Conservation (phyloP, 2,797 vertebrate species). For the Pempheris klunzingeri region DNA sequence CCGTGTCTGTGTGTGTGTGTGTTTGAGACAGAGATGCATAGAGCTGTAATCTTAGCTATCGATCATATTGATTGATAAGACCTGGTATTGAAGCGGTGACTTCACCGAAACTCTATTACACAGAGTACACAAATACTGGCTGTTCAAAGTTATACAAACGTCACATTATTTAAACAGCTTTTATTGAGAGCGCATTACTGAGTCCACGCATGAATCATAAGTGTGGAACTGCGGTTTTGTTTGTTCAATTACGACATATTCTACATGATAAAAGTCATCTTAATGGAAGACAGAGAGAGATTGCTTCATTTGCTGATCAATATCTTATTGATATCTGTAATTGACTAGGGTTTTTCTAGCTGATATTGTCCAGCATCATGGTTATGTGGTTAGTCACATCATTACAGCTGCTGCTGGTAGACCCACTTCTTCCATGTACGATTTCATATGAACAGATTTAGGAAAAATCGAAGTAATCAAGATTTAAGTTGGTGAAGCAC, state of each 20-base stretch:
- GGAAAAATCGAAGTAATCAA: no score
- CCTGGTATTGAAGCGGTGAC: slow-evolving; percentile 36
- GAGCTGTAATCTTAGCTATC: slow-evolving; percentile 1
- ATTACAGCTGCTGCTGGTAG: not conserved
- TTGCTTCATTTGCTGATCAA: not conserved
- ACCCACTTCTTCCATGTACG: not conserved
- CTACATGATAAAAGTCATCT: not conserved
- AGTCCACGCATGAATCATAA: slow-evolving; percentile 38
- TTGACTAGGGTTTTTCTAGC: not conserved
- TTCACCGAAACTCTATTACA: slow-evolving; percentile 60
- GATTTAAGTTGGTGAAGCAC: no score
- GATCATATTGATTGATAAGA: slow-evolving; percentile 36
- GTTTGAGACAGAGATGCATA: not conserved
- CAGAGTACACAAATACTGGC: slow-evolving; percentile 47
- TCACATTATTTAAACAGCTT: slow-evolving; percentile 44
- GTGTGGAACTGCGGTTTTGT: not conserved
- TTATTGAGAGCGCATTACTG: slow-evolving; percentile 29
- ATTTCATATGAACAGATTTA: not conserved
- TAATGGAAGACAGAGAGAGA: not conserved
- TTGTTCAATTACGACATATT: not conserved
- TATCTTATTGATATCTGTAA: not conserved
- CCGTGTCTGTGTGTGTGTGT: not conserved
- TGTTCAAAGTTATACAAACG: slow-evolving; percentile 42
- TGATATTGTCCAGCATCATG: not conserved
- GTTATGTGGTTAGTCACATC: not conserved